Evolutionary conservation across 2,888 invertebrate species (phyloP), one percentile per base, ranked within the genome.

Genomic region (Tenthredo amoena): DNA sequence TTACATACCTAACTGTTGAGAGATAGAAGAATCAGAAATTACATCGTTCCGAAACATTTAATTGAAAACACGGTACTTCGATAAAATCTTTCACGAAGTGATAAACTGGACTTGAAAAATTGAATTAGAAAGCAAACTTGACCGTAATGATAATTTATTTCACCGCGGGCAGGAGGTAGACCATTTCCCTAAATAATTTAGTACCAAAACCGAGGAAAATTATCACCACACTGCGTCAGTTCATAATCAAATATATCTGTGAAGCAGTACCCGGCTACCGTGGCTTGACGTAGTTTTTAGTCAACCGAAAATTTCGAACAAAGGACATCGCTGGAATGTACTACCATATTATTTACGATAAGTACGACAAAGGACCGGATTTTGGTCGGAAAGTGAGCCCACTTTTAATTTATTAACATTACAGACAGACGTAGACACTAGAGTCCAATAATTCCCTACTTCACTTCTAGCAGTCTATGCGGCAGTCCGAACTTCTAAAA

Each of bases 131-230:
- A 37, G 37, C 1, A 34, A 71, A 37, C 40, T 37, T n/a, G 18
- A 71, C 71, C 6, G 71, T 71, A 71, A 71, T 37, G 71, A 71
- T 37, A 0, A 71, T 71, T 18, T 34, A 34, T 71, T 71, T 71
- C 71, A 71, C 71, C 31, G 21, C 15, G 21, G 40, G n/a, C 21
- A 43, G n/a, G 10, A 43, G 68, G 34, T 34, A 74, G 74, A 74
- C 74, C 74, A 74, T 74, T 74, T 74, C 43, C 21, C 43, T 40
- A 74, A 74, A 43, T 74, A 40, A 74, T 74, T 74, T 74, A 74
- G 43, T 12, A 74, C 74, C 68, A 43, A 12, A 40, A 74, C 21
- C 12, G n/a, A 40, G 74, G 9, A 43, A 21, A 74, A 43, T 74
- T 74, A 74, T 74, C 21, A 74, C 43, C 72, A 40, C 72, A 18